Base-by-base conservation (phyloP, 2,113 vertebrate species). In the Siphamia tubifer region DNA sequence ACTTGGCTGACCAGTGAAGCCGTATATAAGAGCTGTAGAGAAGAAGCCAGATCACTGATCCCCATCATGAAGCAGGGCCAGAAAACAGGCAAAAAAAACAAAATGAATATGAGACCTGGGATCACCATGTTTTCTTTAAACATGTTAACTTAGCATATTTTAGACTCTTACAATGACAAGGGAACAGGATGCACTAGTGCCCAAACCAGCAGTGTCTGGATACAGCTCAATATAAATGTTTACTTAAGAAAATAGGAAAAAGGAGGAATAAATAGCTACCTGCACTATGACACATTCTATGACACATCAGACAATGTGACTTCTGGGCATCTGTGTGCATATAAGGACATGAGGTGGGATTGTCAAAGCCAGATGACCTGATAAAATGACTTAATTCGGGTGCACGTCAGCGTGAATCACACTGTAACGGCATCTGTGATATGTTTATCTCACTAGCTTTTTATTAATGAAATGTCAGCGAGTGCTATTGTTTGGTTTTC, bases 61-160 rank as follows among this genome's bases (percentile, higher is more conserved):
- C 56, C 49, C 52, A 45, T 68, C 61, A 64, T 35, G 51, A 79
- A 74, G 48, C 34, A 38, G 42, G 24, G 70, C 53, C 78, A 69
- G 68, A 16, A 42, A 68, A 55, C 36, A 69, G 64, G 72, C 51
- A 74, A 85, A 72, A 73, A 86, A 86, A 86, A 83, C 69, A 87
- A 21, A 40, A 25, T 39, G 49, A 83, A 68, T 44, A 70, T 2
- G 44, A 30, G 48, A 52, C 27, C 32, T 72, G 48, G 57, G 60
- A 74, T 42, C 19, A 51, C 21, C 0, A 13, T 83, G 74, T 90
- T 84, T 86, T 79, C 34, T 67, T 77, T 74, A 55, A 35, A 52
- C 16, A 52, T 77, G 40, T 83, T 87, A 81, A 60, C 61, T 47
- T 25, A 52, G 55, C 30, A 54, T 49, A 69, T 68, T 58, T 83